phyloP scores from a whole-genome alignment of 30 jellyfish, hydroid and myxozoan species.

The Aurelia aurita complex sp. Pacific region DNA sequence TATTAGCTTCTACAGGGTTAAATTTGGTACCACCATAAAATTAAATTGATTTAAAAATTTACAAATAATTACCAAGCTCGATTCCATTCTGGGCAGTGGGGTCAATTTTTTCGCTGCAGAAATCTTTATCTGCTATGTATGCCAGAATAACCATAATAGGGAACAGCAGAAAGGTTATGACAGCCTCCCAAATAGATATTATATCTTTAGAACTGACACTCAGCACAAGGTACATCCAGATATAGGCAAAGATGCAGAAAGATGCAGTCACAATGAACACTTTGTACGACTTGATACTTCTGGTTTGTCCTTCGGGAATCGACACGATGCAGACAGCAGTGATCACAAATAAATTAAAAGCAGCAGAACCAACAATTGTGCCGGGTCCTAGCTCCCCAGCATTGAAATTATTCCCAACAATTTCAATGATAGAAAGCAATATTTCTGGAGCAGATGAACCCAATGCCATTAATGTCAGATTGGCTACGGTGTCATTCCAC shows the following conservation, averaged over 20 bases:
- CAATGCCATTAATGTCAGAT: slow-evolving; percentile 95
- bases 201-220: slow-evolving; percentile 47
- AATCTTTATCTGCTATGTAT: slow-evolving; percentile 87
- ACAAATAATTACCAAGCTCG: slow-evolving; percentile 75
- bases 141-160: slow-evolving; percentile 95
- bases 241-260: slow-evolving; percentile 91
- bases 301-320: slow-evolving; percentile 59
- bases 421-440: slow-evolving; percentile 92
- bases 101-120: slow-evolving; percentile 65
- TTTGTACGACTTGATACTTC: slow-evolving; percentile 70
- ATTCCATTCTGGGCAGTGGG: slow-evolving; percentile 41
- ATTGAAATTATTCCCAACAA: slow-evolving; percentile 83
- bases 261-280: slow-evolving; percentile 88
- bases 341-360: slow-evolving; percentile 88
- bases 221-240: slow-evolving; percentile 88
- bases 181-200: slow-evolving; percentile 98
- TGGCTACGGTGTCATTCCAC: slow-evolving; percentile 98
- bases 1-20: no score
- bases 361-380: slow-evolving; percentile 98
- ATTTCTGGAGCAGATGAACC: slow-evolving; percentile 99
- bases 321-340: slow-evolving; percentile 93
- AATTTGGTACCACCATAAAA: no score
- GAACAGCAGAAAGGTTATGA: slow-evolving; percentile 77
- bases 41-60: no score
- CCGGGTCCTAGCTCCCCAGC: slow-evolving; percentile 99